Conservation (phyloP, 2,888 invertebrate genomes). For the Tetranychus truncatus region DNA sequence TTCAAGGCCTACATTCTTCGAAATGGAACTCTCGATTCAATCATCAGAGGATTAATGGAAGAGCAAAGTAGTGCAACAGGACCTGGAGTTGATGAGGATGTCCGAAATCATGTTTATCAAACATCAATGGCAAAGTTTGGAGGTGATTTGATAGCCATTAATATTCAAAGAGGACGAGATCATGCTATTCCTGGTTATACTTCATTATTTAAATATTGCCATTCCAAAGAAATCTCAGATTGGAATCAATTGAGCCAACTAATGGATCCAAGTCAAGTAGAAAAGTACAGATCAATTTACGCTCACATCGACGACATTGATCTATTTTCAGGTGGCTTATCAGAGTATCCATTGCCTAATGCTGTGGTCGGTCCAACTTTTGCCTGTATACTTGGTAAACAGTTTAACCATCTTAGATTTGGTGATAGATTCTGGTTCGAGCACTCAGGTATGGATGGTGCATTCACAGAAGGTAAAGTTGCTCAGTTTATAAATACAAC, state of each 20-base stretch:
- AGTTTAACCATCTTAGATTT: conserved; percentile 56
- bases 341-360: conserved; percentile 54
- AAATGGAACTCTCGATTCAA: conserved; percentile 30
- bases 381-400: conserved; percentile 62
- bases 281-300: conserved; percentile 14
- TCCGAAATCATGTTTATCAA: conserved; percentile 49
- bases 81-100: conserved; percentile 35
- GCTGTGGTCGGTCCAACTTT: conserved; percentile 66
- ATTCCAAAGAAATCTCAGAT: conserved; percentile 17
- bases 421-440: conserved; percentile 85
- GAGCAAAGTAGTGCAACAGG: conserved; percentile 35
- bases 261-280: conserved; percentile 11
- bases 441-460: conserved; percentile 35
- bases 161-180: conserved; percentile 58
- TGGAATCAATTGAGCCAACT: conserved; percentile 19
- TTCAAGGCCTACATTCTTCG: conserved; percentile 16
- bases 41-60: conserved; percentile 35
- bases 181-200: conserved; percentile 55
- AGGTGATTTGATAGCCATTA: conserved; percentile 52
- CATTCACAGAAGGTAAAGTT: conserved; percentile 25
- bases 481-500: background rate
- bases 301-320: conserved; percentile 59
- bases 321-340: conserved; percentile 65
- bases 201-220: conserved; percentile 50
- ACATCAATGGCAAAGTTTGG: conserved; percentile 58